Evolutionary conservation across 2,113 vertebrate genomes (phyloP).

Genomic region (Microtus richardsoni): DNA sequence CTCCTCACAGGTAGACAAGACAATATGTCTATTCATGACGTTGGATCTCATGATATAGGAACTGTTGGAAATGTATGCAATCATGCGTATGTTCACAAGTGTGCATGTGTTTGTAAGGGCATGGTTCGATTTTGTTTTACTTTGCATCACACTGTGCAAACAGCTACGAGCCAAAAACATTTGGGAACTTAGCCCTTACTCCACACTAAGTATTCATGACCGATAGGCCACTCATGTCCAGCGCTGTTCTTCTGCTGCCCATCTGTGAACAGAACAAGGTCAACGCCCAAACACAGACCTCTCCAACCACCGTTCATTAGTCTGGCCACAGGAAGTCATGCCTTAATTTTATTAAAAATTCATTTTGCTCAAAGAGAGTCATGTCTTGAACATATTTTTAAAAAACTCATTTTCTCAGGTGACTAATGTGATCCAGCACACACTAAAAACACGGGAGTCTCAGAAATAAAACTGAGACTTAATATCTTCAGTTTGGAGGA

Average conservation of each 20-base stretch:
- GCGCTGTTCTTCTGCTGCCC: not conserved
- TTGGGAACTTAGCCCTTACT: not conserved
- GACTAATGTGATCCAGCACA: not conserved
- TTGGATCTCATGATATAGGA: not conserved
- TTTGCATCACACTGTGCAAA: slow-evolving; percentile 28
- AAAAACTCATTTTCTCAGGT: not conserved
- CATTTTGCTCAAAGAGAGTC: not conserved
- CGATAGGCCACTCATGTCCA: not conserved
- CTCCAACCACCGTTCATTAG: not conserved
- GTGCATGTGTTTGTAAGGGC: not conserved
- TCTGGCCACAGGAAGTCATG: not conserved
- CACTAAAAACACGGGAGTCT: not conserved
- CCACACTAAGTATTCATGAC: not conserved
- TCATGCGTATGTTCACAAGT: not conserved
- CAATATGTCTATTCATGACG: not conserved
- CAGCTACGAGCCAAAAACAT: not conserved
- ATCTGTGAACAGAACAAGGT: not conserved
- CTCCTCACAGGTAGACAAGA: not conserved
- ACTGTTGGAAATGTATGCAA: not conserved
- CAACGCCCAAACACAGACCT: not conserved
- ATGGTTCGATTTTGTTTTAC: not conserved
- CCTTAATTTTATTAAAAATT: not conserved
- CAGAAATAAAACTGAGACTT: slow-evolving; percentile 2
- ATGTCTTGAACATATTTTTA: not conserved
- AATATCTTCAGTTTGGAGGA: not conserved